Evolutionary conservation across 37 sponge, comb jelly and placozoan genomes (phyloP).

Genomic region (Crambe crambe): DNA sequence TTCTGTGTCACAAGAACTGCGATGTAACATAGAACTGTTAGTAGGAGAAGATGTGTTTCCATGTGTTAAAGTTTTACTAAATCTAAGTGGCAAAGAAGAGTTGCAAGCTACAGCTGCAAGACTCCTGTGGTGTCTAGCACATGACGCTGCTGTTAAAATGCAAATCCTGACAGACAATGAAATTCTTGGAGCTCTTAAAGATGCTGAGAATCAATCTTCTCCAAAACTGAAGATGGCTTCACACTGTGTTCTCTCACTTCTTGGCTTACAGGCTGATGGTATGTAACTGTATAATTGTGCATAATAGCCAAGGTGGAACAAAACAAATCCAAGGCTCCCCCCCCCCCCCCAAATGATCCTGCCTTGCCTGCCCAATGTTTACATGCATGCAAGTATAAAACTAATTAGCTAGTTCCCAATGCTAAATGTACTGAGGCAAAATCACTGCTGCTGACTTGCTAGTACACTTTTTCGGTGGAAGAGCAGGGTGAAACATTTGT

Average conservation of each 20-base stretch:
- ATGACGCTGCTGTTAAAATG: not conserved
- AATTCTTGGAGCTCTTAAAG: not conserved
- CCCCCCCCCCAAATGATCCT: not conserved
- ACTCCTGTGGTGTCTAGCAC: constrained; percentile 2
- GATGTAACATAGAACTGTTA: not conserved
- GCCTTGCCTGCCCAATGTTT: too few relatives aligned
- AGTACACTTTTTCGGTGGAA: too few relatives aligned
- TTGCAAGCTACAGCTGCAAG: constrained; percentile 2
- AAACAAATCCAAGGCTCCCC: not conserved
- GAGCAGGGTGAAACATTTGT: too few relatives aligned
- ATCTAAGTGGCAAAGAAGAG: not conserved
- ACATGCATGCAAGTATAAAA: too few relatives aligned
- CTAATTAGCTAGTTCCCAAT: too few relatives aligned
- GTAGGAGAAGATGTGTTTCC: not conserved
- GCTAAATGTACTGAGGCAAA: too few relatives aligned
- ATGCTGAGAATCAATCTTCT: not conserved
- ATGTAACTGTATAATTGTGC: not conserved
- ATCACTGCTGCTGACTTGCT: too few relatives aligned
- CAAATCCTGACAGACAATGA: not conserved
- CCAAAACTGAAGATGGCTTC: not conserved
- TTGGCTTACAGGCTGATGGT: not conserved
- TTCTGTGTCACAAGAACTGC: not conserved
- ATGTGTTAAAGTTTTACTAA: not conserved
- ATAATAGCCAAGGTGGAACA: not conserved
- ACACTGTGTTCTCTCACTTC: not conserved